Percentiles rank a stretch among this genome's conserved stretches.
These are phyloP conservation scores for Halyomorpha halys DNA, from an alignment of 1,140 invertebrate species.

Conservation along the genomic window DNA sequence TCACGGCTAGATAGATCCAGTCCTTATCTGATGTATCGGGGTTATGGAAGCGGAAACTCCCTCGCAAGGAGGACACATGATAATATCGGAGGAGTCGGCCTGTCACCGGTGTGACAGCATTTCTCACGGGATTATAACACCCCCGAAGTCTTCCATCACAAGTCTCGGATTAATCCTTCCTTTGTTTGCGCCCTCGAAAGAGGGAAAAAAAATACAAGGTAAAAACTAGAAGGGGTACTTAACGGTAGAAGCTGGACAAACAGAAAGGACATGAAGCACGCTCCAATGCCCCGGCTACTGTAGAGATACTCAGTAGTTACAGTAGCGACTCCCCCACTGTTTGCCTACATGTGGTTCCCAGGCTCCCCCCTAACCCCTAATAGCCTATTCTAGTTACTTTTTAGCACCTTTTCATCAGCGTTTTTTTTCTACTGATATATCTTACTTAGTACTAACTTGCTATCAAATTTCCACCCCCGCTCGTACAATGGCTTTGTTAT, in stretches of 20 bases:
- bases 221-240: slow-evolving; percentile 9
- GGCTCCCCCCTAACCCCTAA: neutral
- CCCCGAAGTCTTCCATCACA: neutral
- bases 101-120: neutral
- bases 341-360: slow-evolving; percentile 4
- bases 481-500: neutral
- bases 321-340: neutral
- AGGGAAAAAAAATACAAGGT: neutral
- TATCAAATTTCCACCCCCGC: slow-evolving; percentile 7
- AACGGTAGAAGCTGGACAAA: neutral
- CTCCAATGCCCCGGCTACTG: slow-evolving; percentile 1
- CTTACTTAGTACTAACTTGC: slow-evolving; percentile 1
- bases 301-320: neutral
- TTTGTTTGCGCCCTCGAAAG: neutral
- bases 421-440: neutral
- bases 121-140: slow-evolving; percentile 11
- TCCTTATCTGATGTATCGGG: too few species aligned
- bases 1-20: too few species aligned
- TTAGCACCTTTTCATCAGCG: slow-evolving; percentile 5
- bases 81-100: neutral
- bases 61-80: neutral
- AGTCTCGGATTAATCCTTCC: slow-evolving; percentile 1
- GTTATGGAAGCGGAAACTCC: too few species aligned
- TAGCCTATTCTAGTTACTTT: neutral
- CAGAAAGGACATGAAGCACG: neutral